Base-by-base conservation (phyloP, 1,140 invertebrate genomes). In the Drosophila navojoa region DNA sequence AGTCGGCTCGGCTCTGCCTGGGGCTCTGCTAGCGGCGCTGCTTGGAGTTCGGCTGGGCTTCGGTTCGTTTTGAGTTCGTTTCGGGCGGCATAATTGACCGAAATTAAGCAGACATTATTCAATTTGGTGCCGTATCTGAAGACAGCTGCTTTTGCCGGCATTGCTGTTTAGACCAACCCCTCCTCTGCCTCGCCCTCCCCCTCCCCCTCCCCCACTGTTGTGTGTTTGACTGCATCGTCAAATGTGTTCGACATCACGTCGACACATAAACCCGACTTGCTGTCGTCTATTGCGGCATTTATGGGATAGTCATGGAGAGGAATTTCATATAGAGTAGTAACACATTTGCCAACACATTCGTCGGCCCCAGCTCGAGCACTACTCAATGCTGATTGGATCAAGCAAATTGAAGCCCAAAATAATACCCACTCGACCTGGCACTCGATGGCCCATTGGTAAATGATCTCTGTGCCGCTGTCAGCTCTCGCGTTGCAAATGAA, bases 61-160 rank as follows among this genome's bases (percentile, higher is more conserved):
- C 38, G 22, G 40, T 59, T 60, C 42, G 55, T 16, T 60, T 44
- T 4, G 42, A 38, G 7, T 58, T 38, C 58, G 50, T 60, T 60
- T 71, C 67, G 75, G 75, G 76, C 76, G 76, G 80, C 82, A 86
- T 86, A 86, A 87, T 86, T 87, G 82, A 79, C 76, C 79, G 71
- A 86, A 86, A 86, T 86, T 86, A 86, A 87, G 68, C 82, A 79
- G 79, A 76, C 64, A 87, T 86, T 87, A 86, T 86, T 87, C 82
- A 86, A 86, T 82, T 72, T 72, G 32, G 63, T 68, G 70, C 70
- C 40, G 54, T 60, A 72, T 59, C 55, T 53, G 70, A 72, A 72
- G 70, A 72, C 63, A 59, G 70, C 49, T 54, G 62, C 54, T 66
- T 61, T 69, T 61, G 67, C 58, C 55, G 64, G 64, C 64, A 54